Percentiles rank a stretch among this genome's conserved stretches.
These are phyloP conservation scores for Mnemiopsis leidyi DNA, from an alignment of 37 sponge, comb jelly and placozoan genomes.

Conservation along the genomic window DNA sequence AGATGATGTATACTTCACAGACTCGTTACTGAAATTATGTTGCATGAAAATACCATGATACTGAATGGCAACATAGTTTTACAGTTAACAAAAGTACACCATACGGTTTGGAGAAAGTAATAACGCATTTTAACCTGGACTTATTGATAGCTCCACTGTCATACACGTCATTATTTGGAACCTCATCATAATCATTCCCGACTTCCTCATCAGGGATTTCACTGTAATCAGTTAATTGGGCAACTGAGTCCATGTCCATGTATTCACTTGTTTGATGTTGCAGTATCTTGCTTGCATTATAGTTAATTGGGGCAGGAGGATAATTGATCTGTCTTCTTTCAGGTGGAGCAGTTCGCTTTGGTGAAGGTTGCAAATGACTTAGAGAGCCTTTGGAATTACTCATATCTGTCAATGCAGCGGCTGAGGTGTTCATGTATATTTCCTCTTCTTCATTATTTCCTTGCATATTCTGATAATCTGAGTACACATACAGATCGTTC, in stretches of 20 bases:
- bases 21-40: slow-evolving; percentile 65
- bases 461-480: slow-evolving; percentile 17
- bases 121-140: not conserved
- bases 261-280: slow-evolving; percentile 18
- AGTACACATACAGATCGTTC: not conserved
- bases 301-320: not conserved
- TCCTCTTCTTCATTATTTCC: slow-evolving; percentile 1
- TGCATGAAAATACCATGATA: too few relatives aligned
- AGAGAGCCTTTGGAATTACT: not conserved
- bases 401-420: not conserved
- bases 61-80: too few relatives aligned
- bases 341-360: not conserved
- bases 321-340: not conserved
- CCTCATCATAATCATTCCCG: slow-evolving; percentile 32
- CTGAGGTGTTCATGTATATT: slow-evolving; percentile 62
- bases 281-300: not conserved
- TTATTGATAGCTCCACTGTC: slow-evolving; percentile 48
- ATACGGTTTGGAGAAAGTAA: too few relatives aligned
- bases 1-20: not conserved
- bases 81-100: too few relatives aligned
- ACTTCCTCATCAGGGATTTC: not conserved
- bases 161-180: not conserved
- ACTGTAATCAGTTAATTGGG: not conserved
- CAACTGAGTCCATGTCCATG: not conserved
- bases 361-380: not conserved